These are phyloP conservation scores for Alosa sapidissima DNA, from an alignment of 2,797 vertebrate species.

Conservation along the genomic window DNA sequence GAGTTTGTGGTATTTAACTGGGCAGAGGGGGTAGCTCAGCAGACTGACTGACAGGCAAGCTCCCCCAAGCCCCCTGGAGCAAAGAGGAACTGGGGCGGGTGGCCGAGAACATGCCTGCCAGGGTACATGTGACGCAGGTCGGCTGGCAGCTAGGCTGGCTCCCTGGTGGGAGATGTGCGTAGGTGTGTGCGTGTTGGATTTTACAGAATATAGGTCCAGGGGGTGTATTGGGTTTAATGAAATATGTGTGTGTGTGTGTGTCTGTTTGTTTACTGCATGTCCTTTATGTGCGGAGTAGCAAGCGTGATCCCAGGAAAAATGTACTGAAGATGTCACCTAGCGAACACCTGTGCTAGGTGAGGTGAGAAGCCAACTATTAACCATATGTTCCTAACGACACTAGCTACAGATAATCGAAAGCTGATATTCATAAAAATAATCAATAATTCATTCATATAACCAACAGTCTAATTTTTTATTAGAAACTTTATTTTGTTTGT, in stretches of 20 bases:
- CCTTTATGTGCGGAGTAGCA: slow-evolving; percentile 73
- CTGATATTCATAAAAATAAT: neutral
- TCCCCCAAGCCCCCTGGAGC: neutral
- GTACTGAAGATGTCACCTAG: slow-evolving; percentile 82
- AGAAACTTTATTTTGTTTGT: neutral
- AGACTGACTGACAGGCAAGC: neutral
- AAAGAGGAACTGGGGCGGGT: neutral
- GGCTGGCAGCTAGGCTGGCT: neutral
- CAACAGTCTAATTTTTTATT: neutral
- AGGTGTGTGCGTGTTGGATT: neutral
- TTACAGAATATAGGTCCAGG: neutral
- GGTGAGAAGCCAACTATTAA: slow-evolving; percentile 21
- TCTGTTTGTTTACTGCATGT: neutral
- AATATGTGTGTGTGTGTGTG: neutral
- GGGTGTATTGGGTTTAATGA: neutral
- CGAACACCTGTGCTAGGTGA: slow-evolving; percentile 59
- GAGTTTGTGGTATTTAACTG: slow-evolving; percentile 19
- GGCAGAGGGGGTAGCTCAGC: neutral
- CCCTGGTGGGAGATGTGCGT: neutral
- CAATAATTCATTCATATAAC: neutral
- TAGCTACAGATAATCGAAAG: neutral
- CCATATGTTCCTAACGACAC: neutral
- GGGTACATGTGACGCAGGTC: neutral
- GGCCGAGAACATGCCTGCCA: slow-evolving; percentile 1
- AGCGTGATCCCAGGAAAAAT: slow-evolving; percentile 58